Evolutionary conservation across 2,888 invertebrate genomes (phyloP), one percentile per base, ranked within the genome.

Genomic region (Eueremaeus valkanovi): DNA sequence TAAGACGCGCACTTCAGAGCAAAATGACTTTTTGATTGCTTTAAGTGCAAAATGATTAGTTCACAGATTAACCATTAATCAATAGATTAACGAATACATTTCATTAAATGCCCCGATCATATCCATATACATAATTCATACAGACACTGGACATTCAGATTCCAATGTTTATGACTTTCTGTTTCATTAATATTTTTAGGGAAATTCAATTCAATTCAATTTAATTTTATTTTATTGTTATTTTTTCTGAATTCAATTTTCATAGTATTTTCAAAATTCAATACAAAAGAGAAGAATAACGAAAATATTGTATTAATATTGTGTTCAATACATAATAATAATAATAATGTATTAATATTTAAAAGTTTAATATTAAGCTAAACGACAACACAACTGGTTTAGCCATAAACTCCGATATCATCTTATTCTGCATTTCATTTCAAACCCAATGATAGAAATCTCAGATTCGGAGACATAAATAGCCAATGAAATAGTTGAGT

Each of bases 401-500:
- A 24, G 5, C 3, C 13, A 24, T 27, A 24, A 58, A 8, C 18
- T 58, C 27, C 5, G 45, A 45, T 45, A 45, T 45, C 18, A 45
- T 45, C 18, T 45, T 21, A 55, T 55, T 55, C 24, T 27, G 27
- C 27, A 55, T 55, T 27, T 49, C 3, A 49, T 49, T 5, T 49
- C 24, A 58, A 27, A 3, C 24, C 6, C 31, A 63, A 63, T 63
- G 63, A 63, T 63, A 63, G 63, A 63, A 29, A 49, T 72, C 45
- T 72, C 72, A 72, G 40, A 72, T 24, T 49, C n/a, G 36, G 72
- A 45, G 49, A 72, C 42, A 49, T 36, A 49, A 31, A 72, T 24
- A 72, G 33, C 72, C 72, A 72, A 72, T 72, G 72, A 72, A 72
- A 72, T 29, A 16, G 72, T 72, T 11, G 72, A 72, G 29, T 42